Conservation (phyloP, 2,113 vertebrate genomes). For the Gallinago media region DNA sequence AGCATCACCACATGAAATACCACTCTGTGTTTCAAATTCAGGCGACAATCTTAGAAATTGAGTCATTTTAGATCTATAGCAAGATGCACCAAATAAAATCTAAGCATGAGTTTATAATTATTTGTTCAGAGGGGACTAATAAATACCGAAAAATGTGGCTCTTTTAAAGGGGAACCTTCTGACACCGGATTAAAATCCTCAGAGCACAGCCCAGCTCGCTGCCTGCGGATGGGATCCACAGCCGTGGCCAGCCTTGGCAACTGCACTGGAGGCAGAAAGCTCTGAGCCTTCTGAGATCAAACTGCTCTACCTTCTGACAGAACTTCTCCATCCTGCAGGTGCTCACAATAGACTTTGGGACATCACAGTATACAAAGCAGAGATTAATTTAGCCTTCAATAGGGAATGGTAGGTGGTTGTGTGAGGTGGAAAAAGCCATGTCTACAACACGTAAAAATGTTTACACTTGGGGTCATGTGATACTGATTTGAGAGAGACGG, state of each 20-base stretch:
- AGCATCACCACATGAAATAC: not conserved
- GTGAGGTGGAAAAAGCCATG: not conserved
- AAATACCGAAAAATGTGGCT: not conserved
- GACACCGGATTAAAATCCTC: not conserved
- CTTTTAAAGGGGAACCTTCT: not conserved
- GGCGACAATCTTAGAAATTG: not conserved
- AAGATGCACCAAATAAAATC: not conserved
- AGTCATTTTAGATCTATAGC: not conserved
- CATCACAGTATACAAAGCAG: not conserved
- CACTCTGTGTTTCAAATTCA: not conserved
- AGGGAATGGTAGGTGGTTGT: not conserved
- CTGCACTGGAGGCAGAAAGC: not conserved
- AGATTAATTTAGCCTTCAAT: not conserved
- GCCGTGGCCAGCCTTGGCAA: not conserved
- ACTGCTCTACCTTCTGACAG: not conserved
- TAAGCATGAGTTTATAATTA: not conserved
- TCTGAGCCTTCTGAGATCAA: not conserved
- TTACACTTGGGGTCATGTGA: not conserved
- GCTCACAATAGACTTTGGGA: rapidly evolving
- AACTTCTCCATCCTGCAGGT: not conserved
- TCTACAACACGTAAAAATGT: not conserved
- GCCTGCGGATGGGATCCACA: rapidly evolving
- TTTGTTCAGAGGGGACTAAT: not conserved
- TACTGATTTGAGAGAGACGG: not conserved
- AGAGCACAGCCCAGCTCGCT: not conserved